Evolutionary conservation across 1,140 invertebrate species (phyloP).

Genomic region (Aphelinus atriplicis): DNA sequence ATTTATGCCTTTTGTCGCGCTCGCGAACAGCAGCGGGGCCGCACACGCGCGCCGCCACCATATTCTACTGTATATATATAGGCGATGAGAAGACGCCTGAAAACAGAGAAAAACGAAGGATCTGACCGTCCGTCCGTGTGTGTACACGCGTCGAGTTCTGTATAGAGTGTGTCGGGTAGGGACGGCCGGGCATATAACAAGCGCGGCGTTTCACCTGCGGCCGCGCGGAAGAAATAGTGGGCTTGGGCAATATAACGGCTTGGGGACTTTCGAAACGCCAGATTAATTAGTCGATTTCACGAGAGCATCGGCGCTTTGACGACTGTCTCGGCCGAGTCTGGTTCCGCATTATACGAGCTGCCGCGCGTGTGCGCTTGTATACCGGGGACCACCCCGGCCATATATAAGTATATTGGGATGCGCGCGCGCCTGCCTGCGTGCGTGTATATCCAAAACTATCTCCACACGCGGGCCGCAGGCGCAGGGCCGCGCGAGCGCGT

Average conservation of each 20-base stretch:
- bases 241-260: slow-evolving; percentile 25
- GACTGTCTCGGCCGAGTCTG: slow-evolving; percentile 32
- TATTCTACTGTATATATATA: not conserved
- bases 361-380: no score
- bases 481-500: slow-evolving; percentile 7
- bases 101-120: not conserved
- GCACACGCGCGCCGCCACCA: not conserved
- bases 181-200: no score
- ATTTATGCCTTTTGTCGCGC: slow-evolving; percentile 54
- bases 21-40: slow-evolving; percentile 22
- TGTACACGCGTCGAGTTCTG: no score
- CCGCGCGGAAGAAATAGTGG: not conserved
- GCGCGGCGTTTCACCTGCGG: not conserved
- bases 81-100: not conserved
- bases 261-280: slow-evolving; percentile 48
- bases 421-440: no score
- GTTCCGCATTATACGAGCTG: not conserved
- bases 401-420: no score
- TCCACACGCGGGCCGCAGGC: not conserved
- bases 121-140: not conserved
- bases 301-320: slow-evolving; percentile 38
- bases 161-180: no score
- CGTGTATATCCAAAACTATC: no score
- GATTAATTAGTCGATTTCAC: slow-evolving; percentile 56
- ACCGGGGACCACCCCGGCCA: no score